Evolutionary conservation across 2,113 vertebrate genomes (phyloP).

Genomic region (Echinops telfairi): DNA sequence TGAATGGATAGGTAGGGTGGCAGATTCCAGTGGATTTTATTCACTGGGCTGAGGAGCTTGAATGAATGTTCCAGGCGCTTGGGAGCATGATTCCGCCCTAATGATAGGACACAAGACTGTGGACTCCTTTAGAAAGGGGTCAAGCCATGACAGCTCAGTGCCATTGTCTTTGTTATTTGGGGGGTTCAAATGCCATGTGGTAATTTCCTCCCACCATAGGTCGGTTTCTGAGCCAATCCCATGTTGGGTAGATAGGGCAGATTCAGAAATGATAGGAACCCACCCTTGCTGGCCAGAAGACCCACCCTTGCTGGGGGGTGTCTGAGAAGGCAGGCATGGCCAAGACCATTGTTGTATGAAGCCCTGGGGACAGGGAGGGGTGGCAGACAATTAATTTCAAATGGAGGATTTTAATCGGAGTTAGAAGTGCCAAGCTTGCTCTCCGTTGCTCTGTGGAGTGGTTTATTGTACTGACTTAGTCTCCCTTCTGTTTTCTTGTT

Average conservation of each 20-base stretch:
- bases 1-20: neutral
- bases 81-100: neutral
- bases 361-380: accelerated
- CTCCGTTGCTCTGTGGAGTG: neutral
- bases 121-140: neutral
- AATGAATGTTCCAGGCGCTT: neutral
- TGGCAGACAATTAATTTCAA: accelerated
- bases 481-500: neutral
- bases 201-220: neutral
- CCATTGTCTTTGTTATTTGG: neutral
- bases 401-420: neutral
- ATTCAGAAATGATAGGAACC: neutral
- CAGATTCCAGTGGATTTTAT: neutral
- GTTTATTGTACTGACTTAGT: neutral
- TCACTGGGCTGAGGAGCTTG: neutral
- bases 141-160: neutral
- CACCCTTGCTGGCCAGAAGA: neutral
- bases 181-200: neutral
- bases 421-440: neutral
- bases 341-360: neutral
- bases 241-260: neutral
- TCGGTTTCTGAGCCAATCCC: neutral
- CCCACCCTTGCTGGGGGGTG: neutral
- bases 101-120: neutral
- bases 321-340: accelerated